Evolutionary conservation across 1,140 invertebrate species (phyloP), one percentile per base, ranked within the genome.

Genomic region (Helicoverpa zea): DNA sequence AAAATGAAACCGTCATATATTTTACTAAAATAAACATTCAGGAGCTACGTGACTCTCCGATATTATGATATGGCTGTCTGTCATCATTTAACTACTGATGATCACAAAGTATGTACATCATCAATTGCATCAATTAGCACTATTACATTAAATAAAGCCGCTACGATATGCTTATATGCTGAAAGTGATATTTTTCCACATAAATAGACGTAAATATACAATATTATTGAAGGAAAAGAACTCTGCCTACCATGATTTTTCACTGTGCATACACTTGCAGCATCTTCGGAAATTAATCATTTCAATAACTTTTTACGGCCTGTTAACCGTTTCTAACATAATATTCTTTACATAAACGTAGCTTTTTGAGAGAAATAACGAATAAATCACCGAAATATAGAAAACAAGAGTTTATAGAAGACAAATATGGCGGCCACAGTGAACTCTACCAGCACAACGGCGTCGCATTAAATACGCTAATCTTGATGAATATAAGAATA

Each of bases 361-460:
- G 14, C 23, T 59, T 68, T 79, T 51, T 10, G 56, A 52, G 14
- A 11, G 59, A 68, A 51, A 79, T 72, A 79, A 12, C 23, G 54
- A 47, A 61, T 63, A 72, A 56, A 77, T 63, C 47, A 52, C 54
- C 49, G 47, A 72, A 80, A 77, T 80, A 83, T 80, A 91, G 86
- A 93, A 93, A 94, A 94, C 92, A 94, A 91, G 91, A 89, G 82
- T 86, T 86, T 30, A 70, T 70, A 87, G 77, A 82, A 90, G 88
- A 91, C 92, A 95, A 95, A 95, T 92, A 95, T 95, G 94, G 94
- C 94, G 92, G 93, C 89, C 93, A 81, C 88, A 87, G 87, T 87
- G 92, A 92, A 93, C 90, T 94, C 89, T 86, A 91, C 84, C 86
- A 89, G 84, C 88, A 92, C 85, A 91, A 94, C 94, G 92, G 94